Percentiles rank a stretch among this genome's conserved stretches.
Conservation (phyloP, 2,888 invertebrate genomes). For the Archips crataeganus region DNA sequence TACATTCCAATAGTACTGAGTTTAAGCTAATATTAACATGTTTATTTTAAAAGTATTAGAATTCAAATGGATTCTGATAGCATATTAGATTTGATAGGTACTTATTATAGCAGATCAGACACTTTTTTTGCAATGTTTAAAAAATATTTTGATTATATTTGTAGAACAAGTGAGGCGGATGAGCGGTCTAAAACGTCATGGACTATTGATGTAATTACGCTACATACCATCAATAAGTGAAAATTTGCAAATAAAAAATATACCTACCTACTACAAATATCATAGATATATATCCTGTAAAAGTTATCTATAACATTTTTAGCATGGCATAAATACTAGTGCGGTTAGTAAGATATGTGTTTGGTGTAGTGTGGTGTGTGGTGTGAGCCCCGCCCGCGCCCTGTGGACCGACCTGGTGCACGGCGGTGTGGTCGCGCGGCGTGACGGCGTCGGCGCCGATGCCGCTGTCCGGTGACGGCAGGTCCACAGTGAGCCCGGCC, state of each 20-base stretch:
- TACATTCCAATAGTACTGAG: slow-evolving; percentile 26
- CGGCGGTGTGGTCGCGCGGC: slow-evolving; percentile 94
- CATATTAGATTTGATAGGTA: slow-evolving; percentile 13
- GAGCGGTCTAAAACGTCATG: slow-evolving; percentile 54
- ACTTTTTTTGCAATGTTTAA: neutral
- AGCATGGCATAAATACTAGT: slow-evolving; percentile 1
- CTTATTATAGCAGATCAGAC: neutral
- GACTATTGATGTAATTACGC: neutral
- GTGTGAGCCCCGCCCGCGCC: slow-evolving; percentile 78
- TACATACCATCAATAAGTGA: neutral
- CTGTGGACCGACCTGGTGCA: slow-evolving; percentile 92
- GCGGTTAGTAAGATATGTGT: slow-evolving; percentile 40
- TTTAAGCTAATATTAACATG: slow-evolving; percentile 10
- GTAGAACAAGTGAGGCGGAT: slow-evolving; percentile 70
- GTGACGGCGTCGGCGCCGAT: slow-evolving; percentile 98
- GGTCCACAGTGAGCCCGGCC: slow-evolving; percentile 95
- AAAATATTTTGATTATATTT: slow-evolving; percentile 14
- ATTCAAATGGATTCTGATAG: slow-evolving; percentile 15
- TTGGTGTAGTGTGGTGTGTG: slow-evolving; percentile 49
- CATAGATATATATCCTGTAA: neutral
- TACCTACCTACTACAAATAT: neutral
- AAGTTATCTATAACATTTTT: slow-evolving; percentile 1
- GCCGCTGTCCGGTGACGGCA: slow-evolving; percentile 98
- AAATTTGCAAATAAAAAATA: neutral
- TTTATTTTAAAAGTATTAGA: slow-evolving; percentile 30